Base-by-base conservation (phyloP, 2,113 vertebrate species). In the Narcine bancroftii region DNA sequence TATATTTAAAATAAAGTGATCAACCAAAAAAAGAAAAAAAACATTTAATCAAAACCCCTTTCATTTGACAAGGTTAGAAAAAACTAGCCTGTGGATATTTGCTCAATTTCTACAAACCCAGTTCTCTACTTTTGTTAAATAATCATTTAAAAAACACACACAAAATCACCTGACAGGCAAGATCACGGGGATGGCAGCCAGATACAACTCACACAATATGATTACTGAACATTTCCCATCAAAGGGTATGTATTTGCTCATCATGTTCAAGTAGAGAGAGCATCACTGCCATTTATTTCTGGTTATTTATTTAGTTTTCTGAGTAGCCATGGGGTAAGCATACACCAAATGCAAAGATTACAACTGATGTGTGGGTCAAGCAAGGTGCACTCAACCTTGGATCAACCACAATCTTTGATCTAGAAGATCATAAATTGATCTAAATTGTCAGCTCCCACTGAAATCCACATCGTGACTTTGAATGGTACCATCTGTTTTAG, bases 111-210 rank as follows among this genome's bases (percentile, higher is more conserved):
- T n/a, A 87, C 53, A 36, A n/a, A 87, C 11, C 17, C 53, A 36
- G 56, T 87, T 60, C 81, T 53, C 81, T 87, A 19, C 53, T 87
- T 87, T 87, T n/a, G 60, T 87, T 60, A 87, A 60, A 87, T 60
- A 87, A 10, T 50, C 11, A 13, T 53, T 83, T 13, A 60, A 60
- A 24, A 66, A 85, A 60, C 21, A 60, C 60, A 33, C 81, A 53
- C 7, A 15, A 50, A 60, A 60, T 85, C 60, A 85, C 36, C 50
- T 87, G 53, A 87, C 6, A 87, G n/a, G n/a, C 53, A n/a, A 60
- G 56, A 60, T n/a, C 53, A 60, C 81, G 36, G 53, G 33, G 81
- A 36, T 19, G 21, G 1, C 33, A 85, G 81, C n/a, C n/a, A 87
- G 33, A 36, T 60, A 56, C n/a, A 36, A 60, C 13, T 53, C 3